Base-by-base conservation (phyloP, 2,113 vertebrate species). In the Oncorhynchus kisutch region DNA sequence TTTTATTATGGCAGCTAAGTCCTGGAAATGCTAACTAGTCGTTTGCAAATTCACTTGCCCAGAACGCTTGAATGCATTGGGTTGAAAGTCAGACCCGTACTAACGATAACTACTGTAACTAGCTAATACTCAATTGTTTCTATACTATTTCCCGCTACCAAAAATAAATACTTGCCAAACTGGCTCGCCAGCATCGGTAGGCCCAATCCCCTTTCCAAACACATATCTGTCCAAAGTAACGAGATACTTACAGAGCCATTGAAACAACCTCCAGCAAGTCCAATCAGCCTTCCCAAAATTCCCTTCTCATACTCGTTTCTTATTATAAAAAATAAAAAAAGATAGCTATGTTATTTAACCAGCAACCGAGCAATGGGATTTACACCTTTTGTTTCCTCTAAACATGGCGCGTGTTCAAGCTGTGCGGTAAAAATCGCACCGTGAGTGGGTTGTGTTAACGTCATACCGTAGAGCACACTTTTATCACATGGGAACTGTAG, bases 371-470 rank as follows among this genome's bases (percentile, higher is more conserved):
- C n/a, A 20, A 25, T 39, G 65, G 22, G 62, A 88, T 91, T 90
- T 87, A 88, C 89, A 39, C 90, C 92, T 93, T 94, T 91, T 92
- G 92, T 92, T 93, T 92, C 93, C 88, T 84, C 92, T 91, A 91
- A 95, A 95, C 94, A 95, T 95, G 94, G 94, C 94, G 94, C 92
- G 66, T 25, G 45, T 27, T 24, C n/a, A 51, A 45, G 54, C 67
- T 49, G 68, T 48, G 68, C 45, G 11, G 68, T 25, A 29, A 24
- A 48, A 49, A 16, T 24, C 11, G 9, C n/a, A 12, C 29, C 13
- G 9, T 29, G 22, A 11, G n/a, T 66, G 59, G 7, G 39, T 39
- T 45, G 39, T 7, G 22, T 66, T 1, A 2, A 70, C 68, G 68
- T 49, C 39, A 70, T 70, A 20, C 49, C 9, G 45, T 49, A 22